phyloP scores from a whole-genome alignment of 2,113 vertebrate genomes.

The Myotis davidii region DNA sequence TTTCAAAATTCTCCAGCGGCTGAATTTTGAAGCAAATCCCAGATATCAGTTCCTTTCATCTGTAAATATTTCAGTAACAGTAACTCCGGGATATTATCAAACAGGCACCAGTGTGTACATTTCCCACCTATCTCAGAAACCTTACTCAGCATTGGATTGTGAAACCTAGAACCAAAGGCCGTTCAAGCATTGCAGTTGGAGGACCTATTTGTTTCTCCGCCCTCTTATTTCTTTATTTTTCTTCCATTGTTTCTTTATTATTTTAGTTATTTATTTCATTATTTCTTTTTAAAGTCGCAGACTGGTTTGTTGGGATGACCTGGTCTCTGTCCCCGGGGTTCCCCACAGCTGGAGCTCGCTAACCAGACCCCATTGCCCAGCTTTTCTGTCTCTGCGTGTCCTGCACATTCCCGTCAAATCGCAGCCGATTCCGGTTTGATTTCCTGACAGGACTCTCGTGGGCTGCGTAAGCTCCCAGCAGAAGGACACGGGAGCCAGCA shows the following conservation, averaged over 20 bases:
- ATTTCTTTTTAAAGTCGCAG: background rate
- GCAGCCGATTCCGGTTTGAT: fast-evolving
- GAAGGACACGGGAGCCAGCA: background rate
- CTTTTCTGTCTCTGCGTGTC: background rate
- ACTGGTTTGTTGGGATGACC: background rate
- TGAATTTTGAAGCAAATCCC: background rate
- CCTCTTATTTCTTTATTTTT: background rate
- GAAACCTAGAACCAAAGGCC: background rate
- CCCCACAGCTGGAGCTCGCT: background rate
- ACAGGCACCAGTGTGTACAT: background rate
- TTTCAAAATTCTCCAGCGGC: fast-evolving
- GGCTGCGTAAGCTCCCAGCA: fast-evolving
- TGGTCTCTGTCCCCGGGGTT: background rate
- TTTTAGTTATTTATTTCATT: background rate
- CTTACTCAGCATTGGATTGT: background rate
- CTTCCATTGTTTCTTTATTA: background rate
- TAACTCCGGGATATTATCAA: background rate
- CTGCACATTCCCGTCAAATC: background rate
- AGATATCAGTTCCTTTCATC: background rate
- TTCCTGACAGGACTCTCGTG: background rate
- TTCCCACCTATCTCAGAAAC: background rate
- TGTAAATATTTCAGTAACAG: background rate
- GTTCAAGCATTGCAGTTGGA: background rate
- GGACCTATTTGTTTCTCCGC: background rate
- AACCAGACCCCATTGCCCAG: fast-evolving